Percentiles rank a stretch among this genome's conserved stretches.
Evolutionary conservation across 2,113 vertebrate genomes (phyloP).

Genomic region (Macquaria australasica): DNA sequence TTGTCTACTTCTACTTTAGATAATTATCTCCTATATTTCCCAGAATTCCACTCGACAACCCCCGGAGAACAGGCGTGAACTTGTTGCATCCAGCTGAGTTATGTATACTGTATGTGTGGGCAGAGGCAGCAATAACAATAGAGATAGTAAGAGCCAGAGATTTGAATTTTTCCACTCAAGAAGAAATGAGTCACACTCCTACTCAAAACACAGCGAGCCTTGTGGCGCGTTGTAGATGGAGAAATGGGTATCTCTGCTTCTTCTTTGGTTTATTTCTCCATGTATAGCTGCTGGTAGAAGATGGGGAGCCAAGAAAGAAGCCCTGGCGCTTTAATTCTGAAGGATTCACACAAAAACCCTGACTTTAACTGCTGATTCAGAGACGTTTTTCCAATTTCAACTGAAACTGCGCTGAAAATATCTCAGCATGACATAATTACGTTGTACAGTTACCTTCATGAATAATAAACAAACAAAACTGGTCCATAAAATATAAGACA

Average conservation of each 20-base stretch:
- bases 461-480: background rate
- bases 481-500: background rate
- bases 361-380: background rate
- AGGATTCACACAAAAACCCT: background rate
- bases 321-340: background rate
- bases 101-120: slow-evolving; percentile 79
- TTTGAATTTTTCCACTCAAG: slow-evolving; percentile 79
- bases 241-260: slow-evolving; percentile 57
- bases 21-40: slow-evolving; percentile 68
- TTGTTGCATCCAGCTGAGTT: slow-evolving; percentile 76
- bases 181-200: slow-evolving; percentile 81
- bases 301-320: background rate
- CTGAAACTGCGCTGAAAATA: background rate
- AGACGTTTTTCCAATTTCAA: background rate
- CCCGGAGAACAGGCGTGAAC: slow-evolving; percentile 72
- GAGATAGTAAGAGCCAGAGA: slow-evolving; percentile 78
- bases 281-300: slow-evolving; percentile 20
- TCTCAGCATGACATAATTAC: background rate
- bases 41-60: slow-evolving; percentile 67
- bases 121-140: slow-evolving; percentile 77
- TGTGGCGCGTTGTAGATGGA: slow-evolving; percentile 60
- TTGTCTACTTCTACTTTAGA: slow-evolving; percentile 43
- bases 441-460: background rate
- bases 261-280: slow-evolving; percentile 37
- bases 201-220: slow-evolving; percentile 77